A percentile compares a stretch with the other conserved stretches of the same genome.
These are phyloP conservation scores for Lordiphosa clarofinis DNA, from an alignment of 1,140 invertebrate genomes.

Conservation along the genomic window DNA sequence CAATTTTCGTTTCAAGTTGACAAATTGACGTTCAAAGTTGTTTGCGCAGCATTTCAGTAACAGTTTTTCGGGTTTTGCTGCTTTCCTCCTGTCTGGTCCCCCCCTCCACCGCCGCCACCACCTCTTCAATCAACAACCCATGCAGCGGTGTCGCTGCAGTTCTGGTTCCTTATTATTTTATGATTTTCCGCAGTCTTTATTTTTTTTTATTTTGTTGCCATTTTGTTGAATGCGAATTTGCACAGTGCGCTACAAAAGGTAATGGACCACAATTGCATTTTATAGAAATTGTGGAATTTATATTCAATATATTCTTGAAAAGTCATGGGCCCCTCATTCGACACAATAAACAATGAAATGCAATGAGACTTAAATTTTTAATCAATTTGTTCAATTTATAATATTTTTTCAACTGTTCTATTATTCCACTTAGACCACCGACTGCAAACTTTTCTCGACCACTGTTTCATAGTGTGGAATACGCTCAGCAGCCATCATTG, in stretches of 20 bases:
- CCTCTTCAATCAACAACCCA: slow-evolving; percentile 13
- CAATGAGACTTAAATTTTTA: no score
- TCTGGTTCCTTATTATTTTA: slow-evolving; percentile 71
- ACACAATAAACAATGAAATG: no score
- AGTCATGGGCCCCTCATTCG: no score
- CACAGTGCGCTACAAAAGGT: slow-evolving; percentile 22
- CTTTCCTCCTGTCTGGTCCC: slow-evolving; percentile 7
- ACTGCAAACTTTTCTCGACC: slow-evolving; percentile 8
- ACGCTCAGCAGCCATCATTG: slow-evolving; percentile 37
- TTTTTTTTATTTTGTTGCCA: slow-evolving; percentile 11
- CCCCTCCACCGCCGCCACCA: background rate
- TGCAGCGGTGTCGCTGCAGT: slow-evolving; percentile 15
- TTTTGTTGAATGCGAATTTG: slow-evolving; percentile 32
- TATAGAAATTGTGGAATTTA: slow-evolving; percentile 1
- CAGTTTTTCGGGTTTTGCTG: slow-evolving; percentile 61
- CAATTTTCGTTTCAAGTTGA: slow-evolving; percentile 75
- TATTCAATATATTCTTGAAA: no score
- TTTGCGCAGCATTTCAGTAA: slow-evolving; percentile 75
- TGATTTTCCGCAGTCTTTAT: slow-evolving; percentile 50
- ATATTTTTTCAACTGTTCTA: no score
- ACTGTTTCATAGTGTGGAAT: slow-evolving; percentile 57
- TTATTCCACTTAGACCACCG: no score
- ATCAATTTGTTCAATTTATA: no score
- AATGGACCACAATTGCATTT: background rate
- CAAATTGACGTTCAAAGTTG: slow-evolving; percentile 78